Evolutionary conservation across 2,113 vertebrate genomes (phyloP), one percentile per base, ranked within the genome.

Genomic region (Pachycephala philippinensis): DNA sequence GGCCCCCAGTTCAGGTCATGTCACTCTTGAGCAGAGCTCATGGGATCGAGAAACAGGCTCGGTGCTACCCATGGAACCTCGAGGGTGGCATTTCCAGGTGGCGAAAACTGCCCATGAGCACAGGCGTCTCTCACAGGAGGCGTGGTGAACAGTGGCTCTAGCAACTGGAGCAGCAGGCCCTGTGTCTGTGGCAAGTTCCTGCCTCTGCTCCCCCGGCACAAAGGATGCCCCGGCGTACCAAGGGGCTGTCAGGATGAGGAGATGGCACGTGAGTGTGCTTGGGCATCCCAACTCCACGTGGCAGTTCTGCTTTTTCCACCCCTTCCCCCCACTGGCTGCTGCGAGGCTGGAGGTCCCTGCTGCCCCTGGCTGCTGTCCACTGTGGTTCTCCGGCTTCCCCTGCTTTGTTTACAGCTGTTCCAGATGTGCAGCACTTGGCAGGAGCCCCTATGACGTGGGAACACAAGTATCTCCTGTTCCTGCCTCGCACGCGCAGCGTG

Each of bases 351-450:
- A 88, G 89, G 63, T 91, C 82, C 45, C 37, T 0, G 0, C 44
- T 60, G 61, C 30, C 52, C 74, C 74, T 1, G 3, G 59, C 77
- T 59, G 63, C 54, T 90, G 50, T 68, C 56, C 4, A 3, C 27
- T 9, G 20, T 66, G 78, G 35, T 59, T 90, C 52, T 70, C 22
- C 0, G 0, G 19, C 64, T 94, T 90, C 84, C 57, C 49, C 45
- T 65, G 66, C 54, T 71, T 79, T 96, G 95, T 94, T 94, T 97
- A 93, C 72, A 80, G 93, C 56, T 69, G 52, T 80, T 92, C 91
- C 94, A 96, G 95, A 92, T 96, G 95, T 85, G 77, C 85, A 65
- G 69, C 6, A 1, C 82, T 95, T 96, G 95, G 95, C 94, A 44
- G 86, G 53, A 80, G 78, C 53, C 75, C 28, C 66, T 5, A 1